A percentile compares a stretch with the other conserved stretches of the same genome.
These are phyloP conservation scores for Anableps anableps DNA, from an alignment of 2,797 vertebrate genomes.

Conservation along the genomic window DNA sequence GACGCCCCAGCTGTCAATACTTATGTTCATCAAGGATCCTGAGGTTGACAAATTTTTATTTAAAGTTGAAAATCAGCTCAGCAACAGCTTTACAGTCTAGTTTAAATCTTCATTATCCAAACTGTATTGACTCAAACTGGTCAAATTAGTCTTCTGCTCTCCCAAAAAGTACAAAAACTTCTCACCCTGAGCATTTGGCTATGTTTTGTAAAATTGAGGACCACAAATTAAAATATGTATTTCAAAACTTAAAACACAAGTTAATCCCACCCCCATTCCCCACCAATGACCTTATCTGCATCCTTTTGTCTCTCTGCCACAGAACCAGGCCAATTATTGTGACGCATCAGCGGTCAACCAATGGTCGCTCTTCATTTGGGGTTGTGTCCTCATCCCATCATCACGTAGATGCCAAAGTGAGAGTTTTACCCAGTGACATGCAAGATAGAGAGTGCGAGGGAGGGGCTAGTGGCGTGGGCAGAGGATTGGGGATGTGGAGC, in stretches of 20 bases:
- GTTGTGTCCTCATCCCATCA: slow-evolving; percentile 45
- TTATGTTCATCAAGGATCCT: not conserved
- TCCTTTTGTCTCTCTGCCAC: slow-evolving; percentile 63
- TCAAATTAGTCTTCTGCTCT: not conserved
- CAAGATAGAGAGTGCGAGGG: slow-evolving; percentile 29
- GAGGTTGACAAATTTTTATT: not conserved
- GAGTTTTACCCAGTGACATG: slow-evolving; percentile 67
- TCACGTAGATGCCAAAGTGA: slow-evolving; percentile 33
- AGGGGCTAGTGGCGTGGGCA: slow-evolving; percentile 41
- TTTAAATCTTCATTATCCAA: not conserved
- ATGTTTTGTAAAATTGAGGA: not conserved
- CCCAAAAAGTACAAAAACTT: not conserved
- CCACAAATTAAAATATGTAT: not conserved
- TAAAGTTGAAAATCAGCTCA: not conserved
- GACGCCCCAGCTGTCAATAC: not conserved
- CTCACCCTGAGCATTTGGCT: not conserved
- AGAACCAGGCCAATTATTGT: slow-evolving; percentile 55
- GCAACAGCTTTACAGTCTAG: not conserved
- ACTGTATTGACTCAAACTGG: not conserved
- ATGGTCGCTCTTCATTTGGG: slow-evolving; percentile 52
- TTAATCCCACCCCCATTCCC: slow-evolving; percentile 24
- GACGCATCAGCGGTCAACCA: slow-evolving; percentile 69
- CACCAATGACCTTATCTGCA: slow-evolving; percentile 41
- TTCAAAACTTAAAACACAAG: not conserved
- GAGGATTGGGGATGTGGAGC: slow-evolving; percentile 36